phyloP scores from a whole-genome alignment of 2,888 invertebrate genomes.

The Parapristionchus giblindavisi region DNA sequence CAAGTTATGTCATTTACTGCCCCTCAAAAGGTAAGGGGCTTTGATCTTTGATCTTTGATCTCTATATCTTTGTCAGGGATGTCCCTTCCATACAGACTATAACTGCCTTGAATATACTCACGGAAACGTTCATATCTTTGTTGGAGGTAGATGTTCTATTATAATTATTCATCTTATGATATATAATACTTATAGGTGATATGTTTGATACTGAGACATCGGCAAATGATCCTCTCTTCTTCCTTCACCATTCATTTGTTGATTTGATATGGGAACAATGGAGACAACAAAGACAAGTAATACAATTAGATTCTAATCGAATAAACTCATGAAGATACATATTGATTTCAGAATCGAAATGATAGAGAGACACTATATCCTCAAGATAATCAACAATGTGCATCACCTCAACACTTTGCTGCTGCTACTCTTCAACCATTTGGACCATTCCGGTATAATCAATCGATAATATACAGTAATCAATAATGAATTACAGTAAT shows the following conservation, averaged over 20 bases:
- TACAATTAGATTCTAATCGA: neutral
- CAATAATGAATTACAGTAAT: slow-evolving; percentile 40
- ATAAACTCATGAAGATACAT: neutral
- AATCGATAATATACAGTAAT: neutral
- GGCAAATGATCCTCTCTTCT: slow-evolving; percentile 70
- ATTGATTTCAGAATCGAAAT: slow-evolving; percentile 5
- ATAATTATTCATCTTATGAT: neutral
- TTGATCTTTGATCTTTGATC: neutral
- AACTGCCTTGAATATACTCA: slow-evolving; percentile 61
- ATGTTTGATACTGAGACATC: slow-evolving; percentile 60
- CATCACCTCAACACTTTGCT: slow-evolving; percentile 58
- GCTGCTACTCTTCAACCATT: slow-evolving; percentile 52
- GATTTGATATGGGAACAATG: slow-evolving; percentile 70
- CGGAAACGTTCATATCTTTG: slow-evolving; percentile 62
- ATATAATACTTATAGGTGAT: slow-evolving; percentile 41
- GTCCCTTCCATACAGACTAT: slow-evolving; percentile 55
- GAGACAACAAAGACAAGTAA: slow-evolving; percentile 44
- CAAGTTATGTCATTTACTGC: slow-evolving; percentile 64
- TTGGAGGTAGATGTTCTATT: slow-evolving; percentile 48
- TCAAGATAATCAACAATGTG: slow-evolving; percentile 56
- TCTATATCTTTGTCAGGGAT: slow-evolving; percentile 41
- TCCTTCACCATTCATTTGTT: slow-evolving; percentile 70
- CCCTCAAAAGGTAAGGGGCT: slow-evolving; percentile 49
- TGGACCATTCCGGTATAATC: slow-evolving; percentile 43
- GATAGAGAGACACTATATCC: slow-evolving; percentile 52